Evolutionary conservation across 2,113 vertebrate species (phyloP).

Genomic region (Hylia prasina): DNA sequence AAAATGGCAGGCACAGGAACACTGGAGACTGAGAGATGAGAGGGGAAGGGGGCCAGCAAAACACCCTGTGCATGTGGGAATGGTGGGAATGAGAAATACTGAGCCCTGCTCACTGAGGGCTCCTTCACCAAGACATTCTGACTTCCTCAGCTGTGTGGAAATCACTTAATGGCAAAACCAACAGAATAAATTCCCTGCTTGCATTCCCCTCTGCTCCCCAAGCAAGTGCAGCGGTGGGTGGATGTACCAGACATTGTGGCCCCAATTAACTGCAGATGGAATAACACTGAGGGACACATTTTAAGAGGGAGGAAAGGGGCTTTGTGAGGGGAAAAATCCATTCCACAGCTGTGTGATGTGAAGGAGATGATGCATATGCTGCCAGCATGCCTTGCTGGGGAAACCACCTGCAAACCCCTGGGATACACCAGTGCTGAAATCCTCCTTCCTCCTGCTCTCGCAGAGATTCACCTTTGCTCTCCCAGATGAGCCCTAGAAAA

Average conservation of each 20-base stretch:
- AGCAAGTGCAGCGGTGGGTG: fast-evolving
- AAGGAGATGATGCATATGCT: fast-evolving
- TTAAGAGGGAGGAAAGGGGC: background rate
- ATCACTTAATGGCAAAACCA: background rate
- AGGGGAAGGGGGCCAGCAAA: background rate
- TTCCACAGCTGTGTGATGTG: background rate
- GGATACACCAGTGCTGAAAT: fast-evolving
- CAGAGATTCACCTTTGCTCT: background rate
- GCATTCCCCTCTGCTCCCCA: background rate
- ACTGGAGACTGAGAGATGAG: background rate
- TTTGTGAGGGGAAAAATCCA: background rate
- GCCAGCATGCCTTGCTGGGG: background rate
- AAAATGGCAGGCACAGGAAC: background rate
- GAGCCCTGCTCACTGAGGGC: background rate
- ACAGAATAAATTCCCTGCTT: background rate
- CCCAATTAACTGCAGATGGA: background rate
- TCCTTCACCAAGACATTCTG: background rate
- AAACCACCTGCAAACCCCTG: background rate
- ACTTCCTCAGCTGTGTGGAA: background rate
- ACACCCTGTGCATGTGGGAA: background rate
- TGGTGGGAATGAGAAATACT: background rate
- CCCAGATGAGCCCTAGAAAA: background rate
- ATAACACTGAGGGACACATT: background rate
- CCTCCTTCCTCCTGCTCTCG: background rate
- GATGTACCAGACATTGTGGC: background rate